Percentiles rank a stretch among this genome's conserved stretches.
phyloP scores from a whole-genome alignment of 2,113 vertebrate species.

The Sitta europaea region DNA sequence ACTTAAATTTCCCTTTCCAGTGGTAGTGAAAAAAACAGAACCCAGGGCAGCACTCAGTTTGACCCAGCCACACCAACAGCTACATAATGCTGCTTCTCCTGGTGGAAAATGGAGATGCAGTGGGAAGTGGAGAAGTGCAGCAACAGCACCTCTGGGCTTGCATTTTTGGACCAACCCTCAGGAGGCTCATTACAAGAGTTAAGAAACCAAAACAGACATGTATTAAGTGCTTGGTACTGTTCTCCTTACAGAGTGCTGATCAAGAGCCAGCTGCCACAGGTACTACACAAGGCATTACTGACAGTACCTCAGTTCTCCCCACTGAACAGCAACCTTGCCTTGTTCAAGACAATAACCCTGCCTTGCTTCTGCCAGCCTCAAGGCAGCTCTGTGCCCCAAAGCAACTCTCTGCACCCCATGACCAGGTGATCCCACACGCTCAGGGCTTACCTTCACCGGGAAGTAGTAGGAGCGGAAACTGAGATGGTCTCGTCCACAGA shows the following conservation, averaged over 20 bases:
- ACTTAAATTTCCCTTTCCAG: neutral
- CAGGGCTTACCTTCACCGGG: conserved; percentile 87
- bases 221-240: neutral
- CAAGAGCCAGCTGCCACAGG: neutral
- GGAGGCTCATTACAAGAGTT: neutral
- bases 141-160: neutral
- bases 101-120: neutral
- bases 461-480: conserved; percentile 99
- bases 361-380: neutral
- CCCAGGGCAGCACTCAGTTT: neutral
- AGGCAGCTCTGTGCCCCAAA: neutral
- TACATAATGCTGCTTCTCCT: neutral
- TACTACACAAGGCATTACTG: neutral
- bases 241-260: neutral
- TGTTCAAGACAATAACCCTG: accelerated
- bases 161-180: neutral
- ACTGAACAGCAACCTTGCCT: neutral
- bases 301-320: neutral
- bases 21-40: neutral
- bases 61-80: neutral
- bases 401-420: neutral
- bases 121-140: neutral
- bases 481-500: conserved; percentile 95
- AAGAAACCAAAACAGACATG: neutral
- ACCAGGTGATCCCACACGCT: neutral